Percentiles rank a stretch among this genome's conserved stretches.
Conservation (phyloP, 2,888 invertebrate species). For the Drosophila mulleri region DNA sequence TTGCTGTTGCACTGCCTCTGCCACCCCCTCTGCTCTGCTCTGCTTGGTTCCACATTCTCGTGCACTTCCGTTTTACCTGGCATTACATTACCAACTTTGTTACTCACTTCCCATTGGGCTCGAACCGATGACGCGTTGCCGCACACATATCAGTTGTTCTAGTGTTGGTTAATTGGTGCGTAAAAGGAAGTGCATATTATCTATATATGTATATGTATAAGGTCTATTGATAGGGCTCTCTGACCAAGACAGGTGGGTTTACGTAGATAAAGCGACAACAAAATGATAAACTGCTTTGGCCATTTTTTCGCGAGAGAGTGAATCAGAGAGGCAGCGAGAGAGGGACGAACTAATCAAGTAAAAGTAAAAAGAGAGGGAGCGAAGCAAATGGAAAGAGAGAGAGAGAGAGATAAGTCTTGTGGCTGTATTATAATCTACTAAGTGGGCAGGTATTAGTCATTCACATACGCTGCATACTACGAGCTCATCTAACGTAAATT, state of each 20-base stretch:
- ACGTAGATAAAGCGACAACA: constrained; percentile 32
- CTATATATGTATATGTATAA: constrained; percentile 14
- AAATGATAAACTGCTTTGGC: constrained; percentile 31
- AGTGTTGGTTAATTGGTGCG: constrained; percentile 30
- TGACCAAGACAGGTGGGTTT: constrained; percentile 37
- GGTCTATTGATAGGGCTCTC: constrained; percentile 13
- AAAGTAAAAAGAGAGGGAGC: background rate
- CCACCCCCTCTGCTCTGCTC: constrained; percentile 30
- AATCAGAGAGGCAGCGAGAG: background rate
- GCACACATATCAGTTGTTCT: background rate
- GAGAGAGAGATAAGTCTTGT: constrained; percentile 3
- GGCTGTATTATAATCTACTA: constrained; percentile 32
- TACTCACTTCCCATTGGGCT: constrained; percentile 52
- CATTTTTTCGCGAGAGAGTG: constrained; percentile 3
- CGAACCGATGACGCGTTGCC: constrained; percentile 68
- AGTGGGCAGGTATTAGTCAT: constrained; percentile 40
- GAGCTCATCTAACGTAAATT: constrained; percentile 17
- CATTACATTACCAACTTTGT: constrained; percentile 58
- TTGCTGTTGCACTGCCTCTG: background rate
- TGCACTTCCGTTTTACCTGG: constrained; percentile 55
- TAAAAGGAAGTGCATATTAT: constrained; percentile 70
- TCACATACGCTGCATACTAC: constrained; percentile 22
- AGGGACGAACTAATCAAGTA: background rate
- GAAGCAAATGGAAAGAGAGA: background rate
- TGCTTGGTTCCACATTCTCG: constrained; percentile 27